These are phyloP conservation scores for Rallus limicola DNA, from an alignment of 2,113 vertebrate genomes.

Conservation along the genomic window DNA sequence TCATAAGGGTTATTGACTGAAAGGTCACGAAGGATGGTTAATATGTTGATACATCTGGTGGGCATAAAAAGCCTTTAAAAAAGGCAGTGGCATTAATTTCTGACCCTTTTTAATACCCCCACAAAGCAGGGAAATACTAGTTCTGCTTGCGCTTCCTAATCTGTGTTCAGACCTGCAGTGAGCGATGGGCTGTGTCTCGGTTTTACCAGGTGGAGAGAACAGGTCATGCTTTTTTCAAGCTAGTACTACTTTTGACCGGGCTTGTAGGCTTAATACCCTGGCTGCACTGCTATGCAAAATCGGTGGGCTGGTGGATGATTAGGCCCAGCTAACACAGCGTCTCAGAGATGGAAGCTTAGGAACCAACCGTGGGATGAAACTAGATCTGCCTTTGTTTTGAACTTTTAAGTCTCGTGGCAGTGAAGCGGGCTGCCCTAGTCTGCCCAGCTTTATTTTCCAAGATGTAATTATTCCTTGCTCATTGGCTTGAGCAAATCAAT, in stretches of 20 bases:
- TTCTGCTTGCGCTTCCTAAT: neutral
- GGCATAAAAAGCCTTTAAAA: neutral
- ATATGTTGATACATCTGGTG: neutral
- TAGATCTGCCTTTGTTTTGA: neutral
- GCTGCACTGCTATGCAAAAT: neutral
- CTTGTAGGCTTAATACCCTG: slow-evolving; percentile 9
- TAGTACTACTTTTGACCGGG: neutral
- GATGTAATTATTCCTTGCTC: slow-evolving; percentile 30
- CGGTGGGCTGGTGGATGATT: neutral
- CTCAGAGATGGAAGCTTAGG: neutral
- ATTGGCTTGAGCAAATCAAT: slow-evolving; percentile 46
- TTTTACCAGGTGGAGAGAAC: neutral
- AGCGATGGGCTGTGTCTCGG: neutral
- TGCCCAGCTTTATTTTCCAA: neutral
- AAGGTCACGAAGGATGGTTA: neutral
- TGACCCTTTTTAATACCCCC: neutral
- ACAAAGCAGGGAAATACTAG: neutral
- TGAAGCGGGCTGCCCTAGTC: neutral
- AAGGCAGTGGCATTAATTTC: neutral
- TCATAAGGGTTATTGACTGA: neutral
- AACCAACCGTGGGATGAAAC: neutral
- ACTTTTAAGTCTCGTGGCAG: neutral
- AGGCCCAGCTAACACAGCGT: neutral
- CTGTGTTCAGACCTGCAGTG: neutral
- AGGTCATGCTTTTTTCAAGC: neutral